These are phyloP conservation scores for Cirrhinus molitorella DNA, from an alignment of 2,797 vertebrate genomes.

Conservation along the genomic window DNA sequence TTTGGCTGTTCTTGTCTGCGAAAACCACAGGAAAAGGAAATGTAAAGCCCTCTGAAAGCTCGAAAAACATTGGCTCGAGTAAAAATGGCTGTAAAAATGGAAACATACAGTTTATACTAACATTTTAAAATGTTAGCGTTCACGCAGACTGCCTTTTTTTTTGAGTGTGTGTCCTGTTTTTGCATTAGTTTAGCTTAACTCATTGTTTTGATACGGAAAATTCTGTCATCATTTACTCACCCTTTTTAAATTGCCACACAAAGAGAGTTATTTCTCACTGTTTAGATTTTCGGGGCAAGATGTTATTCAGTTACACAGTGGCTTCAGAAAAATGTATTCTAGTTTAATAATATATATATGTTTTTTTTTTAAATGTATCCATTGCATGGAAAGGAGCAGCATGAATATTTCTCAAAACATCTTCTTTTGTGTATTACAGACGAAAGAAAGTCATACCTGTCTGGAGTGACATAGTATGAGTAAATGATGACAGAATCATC, in stretches of 20 bases:
- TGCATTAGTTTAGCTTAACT: neutral
- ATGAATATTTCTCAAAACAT: neutral
- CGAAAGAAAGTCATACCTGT: neutral
- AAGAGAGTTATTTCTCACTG: neutral
- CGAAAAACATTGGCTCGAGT: constrained; percentile 78
- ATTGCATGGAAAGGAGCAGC: neutral
- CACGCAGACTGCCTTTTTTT: neutral
- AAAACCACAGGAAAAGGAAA: constrained; percentile 87
- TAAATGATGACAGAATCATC: neutral
- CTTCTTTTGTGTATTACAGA: neutral
- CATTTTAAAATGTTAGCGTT: constrained; percentile 71
- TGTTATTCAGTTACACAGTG: neutral
- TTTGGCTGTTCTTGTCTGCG: constrained; percentile 79
- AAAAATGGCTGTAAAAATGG: constrained; percentile 76
- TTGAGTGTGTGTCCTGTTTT: constrained; percentile 29
- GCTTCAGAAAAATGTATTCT: neutral
- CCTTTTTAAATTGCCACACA: neutral
- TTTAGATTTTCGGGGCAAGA: neutral
- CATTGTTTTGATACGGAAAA: neutral
- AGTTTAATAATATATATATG: neutral
- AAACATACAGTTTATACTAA: constrained; percentile 74
- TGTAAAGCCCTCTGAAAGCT: constrained; percentile 74
- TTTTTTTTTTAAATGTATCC: neutral
- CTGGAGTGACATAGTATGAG: neutral
- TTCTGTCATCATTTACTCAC: neutral